Evolutionary conservation across 2,113 vertebrate genomes (phyloP), one percentile per base, ranked within the genome.

Genomic region (Hemibagrus wyckioides): DNA sequence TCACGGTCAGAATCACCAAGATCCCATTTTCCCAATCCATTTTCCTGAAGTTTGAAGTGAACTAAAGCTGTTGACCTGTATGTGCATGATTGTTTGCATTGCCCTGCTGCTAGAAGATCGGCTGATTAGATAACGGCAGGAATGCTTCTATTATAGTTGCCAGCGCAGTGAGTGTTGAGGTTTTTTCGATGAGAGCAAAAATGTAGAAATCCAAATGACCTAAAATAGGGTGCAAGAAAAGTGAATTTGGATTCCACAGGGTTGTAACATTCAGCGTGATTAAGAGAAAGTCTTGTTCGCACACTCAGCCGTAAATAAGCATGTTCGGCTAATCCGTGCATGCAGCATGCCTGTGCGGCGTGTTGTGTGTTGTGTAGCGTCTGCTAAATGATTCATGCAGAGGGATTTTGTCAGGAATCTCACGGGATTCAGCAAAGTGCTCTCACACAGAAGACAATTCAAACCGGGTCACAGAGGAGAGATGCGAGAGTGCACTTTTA

Each of bases 341-440:
- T 86, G 65, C 36, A 56, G 9, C 25, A 14, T 39, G 63, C 61
- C 2, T 3, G 50, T 71, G 75, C 71, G 36, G 56, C 33, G 13
- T 6, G 73, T 41, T 73, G 59, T 80, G 61, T 8, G 57, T 79
- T 67, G 50, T 21, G 23, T 36, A 71, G 50, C 1, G 23, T 48
- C 54, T 84, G 75, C 83, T 88, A 85, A 88, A 88, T 85, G 75
- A 88, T 88, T 88, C 83, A 85, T 88, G 76, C 41, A 33, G 48
- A 80, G 39, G 61, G 67, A 80, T 88, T 88, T 85, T 59, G 48
- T 65, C 25, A n/a, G 30, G 48, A 54, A 71, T 52, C 85, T 81
- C 23, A 80, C 39, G 41, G 76, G 73, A 63, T 80, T 69, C n/a
- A 13, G 52, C 76, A 80, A 81, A 85, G 76, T 86, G 79, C 85